Percentiles rank a stretch among this genome's conserved stretches.
phyloP scores from a whole-genome alignment of 1,140 invertebrate species.

The Teleogryllus occipitalis region DNA sequence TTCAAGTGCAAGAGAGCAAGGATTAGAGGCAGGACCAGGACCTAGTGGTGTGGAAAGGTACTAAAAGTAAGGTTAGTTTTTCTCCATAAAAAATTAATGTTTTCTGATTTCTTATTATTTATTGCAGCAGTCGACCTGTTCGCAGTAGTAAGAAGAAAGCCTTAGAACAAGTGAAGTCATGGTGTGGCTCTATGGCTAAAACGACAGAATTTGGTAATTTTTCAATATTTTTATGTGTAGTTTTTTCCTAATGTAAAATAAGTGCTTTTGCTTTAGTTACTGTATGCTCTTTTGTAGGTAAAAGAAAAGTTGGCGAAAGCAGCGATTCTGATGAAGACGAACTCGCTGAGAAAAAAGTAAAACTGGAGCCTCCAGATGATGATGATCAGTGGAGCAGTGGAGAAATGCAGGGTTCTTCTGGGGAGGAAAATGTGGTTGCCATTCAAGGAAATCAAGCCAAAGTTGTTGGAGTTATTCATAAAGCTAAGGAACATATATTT shows the following conservation, averaged over 20 bases:
- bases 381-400: slow-evolving; percentile 34
- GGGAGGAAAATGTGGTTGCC: background rate
- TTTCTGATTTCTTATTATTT: background rate
- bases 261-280: slow-evolving; percentile 6
- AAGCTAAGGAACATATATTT: background rate
- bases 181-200: slow-evolving; percentile 59
- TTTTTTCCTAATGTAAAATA: background rate
- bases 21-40: slow-evolving; percentile 24
- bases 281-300: slow-evolving; percentile 28
- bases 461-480: slow-evolving; percentile 9
- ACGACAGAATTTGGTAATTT: background rate
- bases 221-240: background rate
- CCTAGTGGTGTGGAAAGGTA: slow-evolving; percentile 32
- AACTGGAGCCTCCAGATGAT: slow-evolving; percentile 38
- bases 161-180: slow-evolving; percentile 73
- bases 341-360: slow-evolving; percentile 42
- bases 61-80: background rate
- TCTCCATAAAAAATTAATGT: no score
- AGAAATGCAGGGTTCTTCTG: slow-evolving; percentile 11
- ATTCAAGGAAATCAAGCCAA: slow-evolving; percentile 8
- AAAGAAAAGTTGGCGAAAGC: slow-evolving; percentile 38
- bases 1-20: background rate
- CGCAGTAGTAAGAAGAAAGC: slow-evolving; percentile 71
- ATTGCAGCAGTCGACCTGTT: slow-evolving; percentile 49
- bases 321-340: slow-evolving; percentile 39